These are phyloP conservation scores for Scytalopus superciliaris DNA, from an alignment of 2,113 vertebrate genomes.

Conservation along the genomic window DNA sequence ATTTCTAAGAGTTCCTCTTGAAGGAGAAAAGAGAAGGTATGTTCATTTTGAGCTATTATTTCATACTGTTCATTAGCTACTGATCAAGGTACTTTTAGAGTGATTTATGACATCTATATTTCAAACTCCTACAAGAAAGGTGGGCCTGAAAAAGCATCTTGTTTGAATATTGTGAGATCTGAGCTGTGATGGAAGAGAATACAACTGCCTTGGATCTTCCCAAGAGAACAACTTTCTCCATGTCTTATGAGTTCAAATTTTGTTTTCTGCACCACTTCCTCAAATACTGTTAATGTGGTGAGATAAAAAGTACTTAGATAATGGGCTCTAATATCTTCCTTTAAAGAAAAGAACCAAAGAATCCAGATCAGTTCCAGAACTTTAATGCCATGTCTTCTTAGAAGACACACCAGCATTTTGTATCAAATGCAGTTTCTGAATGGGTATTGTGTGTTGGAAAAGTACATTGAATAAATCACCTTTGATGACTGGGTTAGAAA, in stretches of 20 bases:
- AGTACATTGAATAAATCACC: not conserved
- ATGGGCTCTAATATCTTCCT: not conserved
- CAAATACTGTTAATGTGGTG: not conserved
- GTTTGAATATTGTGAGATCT: not conserved
- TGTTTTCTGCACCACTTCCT: not conserved
- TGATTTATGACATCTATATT: not conserved
- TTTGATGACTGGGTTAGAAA: not conserved
- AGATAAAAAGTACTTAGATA: not conserved
- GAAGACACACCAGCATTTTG: not conserved
- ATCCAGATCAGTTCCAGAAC: not conserved
- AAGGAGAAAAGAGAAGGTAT: not conserved
- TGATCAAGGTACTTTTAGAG: not conserved
- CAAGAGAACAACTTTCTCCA: not conserved
- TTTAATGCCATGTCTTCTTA: not conserved
- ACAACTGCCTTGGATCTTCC: not conserved
- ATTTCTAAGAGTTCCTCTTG: not conserved
- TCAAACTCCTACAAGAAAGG: not conserved
- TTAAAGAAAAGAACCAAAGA: not conserved
- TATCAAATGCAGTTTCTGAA: slow-evolving; percentile 11
- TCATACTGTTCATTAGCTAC: not conserved
- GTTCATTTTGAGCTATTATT: not conserved
- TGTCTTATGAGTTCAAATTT: not conserved
- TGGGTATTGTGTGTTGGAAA: not conserved
- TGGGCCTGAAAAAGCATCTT: not conserved
- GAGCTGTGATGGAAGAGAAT: not conserved